Evolutionary conservation across 2,113 vertebrate species (phyloP).

Genomic region (Pipra filicauda): DNA sequence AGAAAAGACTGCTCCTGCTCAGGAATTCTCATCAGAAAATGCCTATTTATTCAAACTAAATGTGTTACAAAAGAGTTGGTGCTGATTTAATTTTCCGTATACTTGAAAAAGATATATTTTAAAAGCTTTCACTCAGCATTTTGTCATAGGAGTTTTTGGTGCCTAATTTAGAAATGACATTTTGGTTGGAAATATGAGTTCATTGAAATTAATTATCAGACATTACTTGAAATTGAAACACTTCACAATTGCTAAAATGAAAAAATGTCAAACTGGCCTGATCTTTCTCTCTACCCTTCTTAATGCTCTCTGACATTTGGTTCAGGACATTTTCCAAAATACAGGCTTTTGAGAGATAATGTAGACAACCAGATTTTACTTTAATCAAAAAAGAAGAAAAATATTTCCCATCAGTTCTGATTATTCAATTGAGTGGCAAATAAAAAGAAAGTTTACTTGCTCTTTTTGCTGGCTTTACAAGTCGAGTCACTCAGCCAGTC

Average conservation of each 20-base stretch:
- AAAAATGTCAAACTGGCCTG: background rate
- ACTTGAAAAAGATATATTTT: background rate
- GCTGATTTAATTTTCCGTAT: background rate
- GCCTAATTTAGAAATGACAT: background rate
- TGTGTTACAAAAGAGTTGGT: background rate
- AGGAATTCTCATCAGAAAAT: background rate
- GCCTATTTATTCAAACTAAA: background rate
- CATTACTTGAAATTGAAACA: background rate
- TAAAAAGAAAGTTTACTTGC: background rate
- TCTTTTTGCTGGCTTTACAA: constrained; percentile 18
- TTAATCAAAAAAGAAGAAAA: background rate
- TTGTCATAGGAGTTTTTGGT: background rate
- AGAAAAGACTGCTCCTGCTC: background rate
- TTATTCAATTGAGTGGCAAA: background rate
- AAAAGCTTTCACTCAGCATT: background rate
- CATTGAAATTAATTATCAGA: background rate
- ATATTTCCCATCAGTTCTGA: background rate
- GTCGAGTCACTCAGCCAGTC: background rate
- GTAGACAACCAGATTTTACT: background rate
- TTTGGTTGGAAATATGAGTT: background rate
- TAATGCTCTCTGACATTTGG: background rate
- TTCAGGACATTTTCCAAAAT: background rate
- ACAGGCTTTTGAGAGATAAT: background rate
- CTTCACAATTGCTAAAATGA: background rate
- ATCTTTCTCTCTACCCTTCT: background rate